Percentiles rank a stretch among this genome's conserved stretches.
phyloP scores from a whole-genome alignment of 2,113 vertebrate species.

The Chrysemys picta region DNA sequence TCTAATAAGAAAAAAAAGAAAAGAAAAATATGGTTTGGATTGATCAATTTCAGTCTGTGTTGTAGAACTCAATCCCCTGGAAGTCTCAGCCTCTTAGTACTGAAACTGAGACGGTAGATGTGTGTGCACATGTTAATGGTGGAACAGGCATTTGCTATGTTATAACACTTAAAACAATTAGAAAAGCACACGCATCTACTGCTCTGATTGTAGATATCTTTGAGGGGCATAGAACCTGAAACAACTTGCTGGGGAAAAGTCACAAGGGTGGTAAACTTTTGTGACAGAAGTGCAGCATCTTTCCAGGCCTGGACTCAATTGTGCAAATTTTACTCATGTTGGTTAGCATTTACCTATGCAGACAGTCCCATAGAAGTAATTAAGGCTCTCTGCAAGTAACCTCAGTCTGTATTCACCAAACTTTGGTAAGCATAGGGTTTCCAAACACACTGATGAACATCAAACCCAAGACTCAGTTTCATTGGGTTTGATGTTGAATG shows the following conservation, averaged over 20 bases:
- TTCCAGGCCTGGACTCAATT: background rate
- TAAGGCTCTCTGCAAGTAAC: background rate
- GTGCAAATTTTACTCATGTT: too few relatives aligned
- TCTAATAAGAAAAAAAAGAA: background rate
- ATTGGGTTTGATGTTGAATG: background rate
- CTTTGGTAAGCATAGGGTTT: background rate
- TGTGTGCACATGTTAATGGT: fast-evolving
- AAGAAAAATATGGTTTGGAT: background rate
- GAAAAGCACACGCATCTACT: background rate
- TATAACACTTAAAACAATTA: fast-evolving
- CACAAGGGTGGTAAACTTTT: too few relatives aligned
- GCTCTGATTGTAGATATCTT: background rate
- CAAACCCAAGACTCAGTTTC: background rate
- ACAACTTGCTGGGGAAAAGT: background rate
- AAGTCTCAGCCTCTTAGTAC: background rate
- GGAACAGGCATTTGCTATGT: background rate
- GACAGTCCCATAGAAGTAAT: background rate
- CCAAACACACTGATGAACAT: fast-evolving
- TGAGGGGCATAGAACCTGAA: background rate
- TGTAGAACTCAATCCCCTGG: background rate
- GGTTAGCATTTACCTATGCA: background rate
- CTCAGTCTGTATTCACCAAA: background rate
- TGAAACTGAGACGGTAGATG: too few relatives aligned
- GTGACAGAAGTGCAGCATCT: too few relatives aligned
- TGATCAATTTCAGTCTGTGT: background rate